Percentiles rank a stretch among this genome's conserved stretches.
These are phyloP conservation scores for Grapholita molesta DNA, from an alignment of 1,140 invertebrate genomes.

Conservation along the genomic window DNA sequence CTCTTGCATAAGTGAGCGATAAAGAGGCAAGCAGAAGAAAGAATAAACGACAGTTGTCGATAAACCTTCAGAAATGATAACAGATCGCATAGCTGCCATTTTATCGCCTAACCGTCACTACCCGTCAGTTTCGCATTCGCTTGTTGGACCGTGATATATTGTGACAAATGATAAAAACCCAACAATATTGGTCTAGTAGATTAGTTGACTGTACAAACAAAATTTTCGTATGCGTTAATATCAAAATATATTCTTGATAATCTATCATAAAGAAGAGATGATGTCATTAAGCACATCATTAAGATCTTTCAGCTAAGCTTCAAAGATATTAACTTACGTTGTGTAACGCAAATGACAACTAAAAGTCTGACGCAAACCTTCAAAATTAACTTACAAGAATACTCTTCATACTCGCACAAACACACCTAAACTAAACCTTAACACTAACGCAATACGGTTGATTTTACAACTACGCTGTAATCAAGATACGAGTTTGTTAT, in stretches of 20 bases:
- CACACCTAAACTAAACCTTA: not conserved
- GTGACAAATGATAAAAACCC: too few species aligned
- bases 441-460: not conserved
- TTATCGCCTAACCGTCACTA: too few species aligned
- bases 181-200: too few species aligned
- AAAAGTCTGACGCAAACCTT: not conserved
- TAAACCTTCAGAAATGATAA: too few species aligned
- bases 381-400: not conserved
- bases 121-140: too few species aligned
- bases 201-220: too few species aligned
- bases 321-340: not conserved
- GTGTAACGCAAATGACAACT: not conserved
- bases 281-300: not conserved
- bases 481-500: not conserved
- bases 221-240: too few species aligned
- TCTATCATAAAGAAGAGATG: not conserved
- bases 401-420: not conserved
- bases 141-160: too few species aligned
- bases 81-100: too few species aligned
- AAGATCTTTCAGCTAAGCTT: not conserved
- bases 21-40: too few species aligned
- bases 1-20: too few species aligned
- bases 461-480: not conserved
- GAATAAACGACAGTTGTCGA: too few species aligned
- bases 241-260: not conserved